Evolutionary conservation across 2,797 vertebrate species (phyloP).

Genomic region (Sparidentex hasta): DNA sequence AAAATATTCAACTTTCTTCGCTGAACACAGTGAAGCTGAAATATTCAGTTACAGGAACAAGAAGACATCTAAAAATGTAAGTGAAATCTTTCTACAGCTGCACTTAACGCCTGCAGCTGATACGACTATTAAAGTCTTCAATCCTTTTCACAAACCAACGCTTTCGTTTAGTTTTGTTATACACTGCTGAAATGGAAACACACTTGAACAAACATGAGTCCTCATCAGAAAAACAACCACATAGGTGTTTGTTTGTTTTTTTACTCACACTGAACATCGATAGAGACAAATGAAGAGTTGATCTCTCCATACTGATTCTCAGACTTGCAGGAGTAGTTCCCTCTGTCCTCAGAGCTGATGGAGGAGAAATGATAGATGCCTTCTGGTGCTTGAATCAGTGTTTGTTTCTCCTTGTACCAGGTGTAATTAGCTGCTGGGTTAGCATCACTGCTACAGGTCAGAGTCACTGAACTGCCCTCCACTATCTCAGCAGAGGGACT

Average conservation of each 20-base stretch:
- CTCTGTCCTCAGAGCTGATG: conserved; percentile 42
- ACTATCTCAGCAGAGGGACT: no score
- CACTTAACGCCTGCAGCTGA: background rate
- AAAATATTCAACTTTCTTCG: no score
- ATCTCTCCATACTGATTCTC: conserved; percentile 17
- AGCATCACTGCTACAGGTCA: conserved; percentile 1
- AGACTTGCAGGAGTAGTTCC: conserved; percentile 51
- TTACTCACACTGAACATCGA: conserved; percentile 57
- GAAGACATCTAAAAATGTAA: no score
- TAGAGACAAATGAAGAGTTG: background rate
- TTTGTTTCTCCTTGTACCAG: conserved; percentile 32
- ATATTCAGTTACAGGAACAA: no score
- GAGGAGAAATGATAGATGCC: conserved; percentile 24
- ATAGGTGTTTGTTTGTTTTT: background rate
- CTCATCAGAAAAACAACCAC: no score
- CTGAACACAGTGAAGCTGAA: no score
- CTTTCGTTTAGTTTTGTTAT: no score
- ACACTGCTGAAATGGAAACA: no score
- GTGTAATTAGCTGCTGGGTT: no score
- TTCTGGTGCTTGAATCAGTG: background rate
- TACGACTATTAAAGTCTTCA: background rate
- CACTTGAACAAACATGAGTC: no score
- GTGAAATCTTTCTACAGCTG: background rate
- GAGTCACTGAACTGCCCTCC: background rate
- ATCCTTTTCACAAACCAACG: no score